Evolutionary conservation across 2,113 vertebrate species (phyloP).

Genomic region (Mungos mungo): DNA sequence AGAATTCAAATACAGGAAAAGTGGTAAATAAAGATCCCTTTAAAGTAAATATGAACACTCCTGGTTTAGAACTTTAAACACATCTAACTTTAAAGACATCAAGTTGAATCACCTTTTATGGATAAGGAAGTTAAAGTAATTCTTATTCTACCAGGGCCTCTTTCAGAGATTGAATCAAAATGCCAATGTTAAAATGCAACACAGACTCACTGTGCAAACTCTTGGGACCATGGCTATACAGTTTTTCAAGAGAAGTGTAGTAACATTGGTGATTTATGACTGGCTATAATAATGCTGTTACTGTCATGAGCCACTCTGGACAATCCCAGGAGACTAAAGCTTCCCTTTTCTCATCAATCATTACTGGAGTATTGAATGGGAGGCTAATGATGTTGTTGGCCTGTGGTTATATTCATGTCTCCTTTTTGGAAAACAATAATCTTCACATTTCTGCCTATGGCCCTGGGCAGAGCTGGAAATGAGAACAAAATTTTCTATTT

Average conservation of each 20-base stretch:
- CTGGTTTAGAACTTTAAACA: background rate
- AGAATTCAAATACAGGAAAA: background rate
- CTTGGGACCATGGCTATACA: background rate
- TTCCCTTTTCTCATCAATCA: constrained; percentile 43
- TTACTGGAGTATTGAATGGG: constrained; percentile 53
- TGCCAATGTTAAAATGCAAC: background rate
- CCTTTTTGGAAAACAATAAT: constrained; percentile 54
- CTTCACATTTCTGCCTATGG: constrained; percentile 57
- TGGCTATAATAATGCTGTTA: constrained; percentile 4
- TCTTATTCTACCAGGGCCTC: background rate
- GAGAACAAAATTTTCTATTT: constrained; percentile 60
- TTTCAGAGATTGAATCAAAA: constrained; percentile 21
- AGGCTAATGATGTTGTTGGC: constrained; percentile 60
- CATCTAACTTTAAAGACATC: background rate
- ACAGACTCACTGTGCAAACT: background rate
- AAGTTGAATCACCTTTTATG: background rate
- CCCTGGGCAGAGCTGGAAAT: constrained; percentile 21
- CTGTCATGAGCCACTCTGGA: constrained; percentile 26
- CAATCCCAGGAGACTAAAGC: background rate
- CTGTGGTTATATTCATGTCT: constrained; percentile 57
- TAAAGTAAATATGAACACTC: background rate
- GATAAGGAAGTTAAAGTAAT: constrained; percentile 12
- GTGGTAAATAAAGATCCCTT: constrained; percentile 4
- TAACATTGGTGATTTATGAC: background rate
- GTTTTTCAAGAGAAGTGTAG: background rate